Conservation (phyloP, 1,140 invertebrate genomes). For the Apis mellifera region Amel_HAv3.1 CM009936.2:17087501-17088000, state of each 20-base stretch:
- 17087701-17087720: background rate
- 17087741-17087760: background rate
- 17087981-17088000: background rate
- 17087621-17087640: background rate
- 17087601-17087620: background rate
- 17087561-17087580: too few relatives aligned
- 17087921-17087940: background rate
- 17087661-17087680: background rate
- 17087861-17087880: background rate
- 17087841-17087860: slow-evolving; percentile 36
- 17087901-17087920: background rate
- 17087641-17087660: background rate
- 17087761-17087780: background rate
- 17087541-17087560: too few relatives aligned
- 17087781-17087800: background rate
- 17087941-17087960: background rate
- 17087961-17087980: background rate
- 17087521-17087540: background rate
- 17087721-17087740: background rate
- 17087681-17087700: background rate
- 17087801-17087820: background rate
- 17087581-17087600: too few relatives aligned
- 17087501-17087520: background rate
- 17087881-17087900: background rate
- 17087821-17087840: slow-evolving; percentile 48